These are phyloP conservation scores for Aix galericulata DNA, from an alignment of 2,113 vertebrate species.

Conservation along the genomic window DNA sequence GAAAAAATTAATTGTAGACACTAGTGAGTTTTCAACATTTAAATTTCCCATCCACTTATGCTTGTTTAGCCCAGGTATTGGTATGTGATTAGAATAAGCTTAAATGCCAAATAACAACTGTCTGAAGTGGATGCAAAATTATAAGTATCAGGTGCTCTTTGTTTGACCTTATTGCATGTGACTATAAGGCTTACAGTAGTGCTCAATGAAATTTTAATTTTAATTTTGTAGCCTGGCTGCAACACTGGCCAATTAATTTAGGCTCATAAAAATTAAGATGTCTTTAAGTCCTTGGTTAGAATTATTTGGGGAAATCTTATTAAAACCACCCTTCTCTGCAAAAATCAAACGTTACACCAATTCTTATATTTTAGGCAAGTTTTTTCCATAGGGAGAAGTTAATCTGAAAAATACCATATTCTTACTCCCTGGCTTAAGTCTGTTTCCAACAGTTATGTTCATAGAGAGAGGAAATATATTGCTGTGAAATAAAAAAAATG, in stretches of 20 bases:
- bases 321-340: constrained; percentile 1
- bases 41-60: neutral
- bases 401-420: neutral
- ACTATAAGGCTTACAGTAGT: neutral
- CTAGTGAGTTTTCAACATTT: neutral
- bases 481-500: neutral
- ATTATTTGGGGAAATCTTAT: constrained; percentile 16
- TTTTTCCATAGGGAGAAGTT: neutral
- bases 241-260: constrained; percentile 30
- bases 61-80: neutral
- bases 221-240: constrained; percentile 5
- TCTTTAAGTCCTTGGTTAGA: constrained; percentile 20
- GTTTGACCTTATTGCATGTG: neutral
- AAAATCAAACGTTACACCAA: neutral
- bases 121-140: neutral
- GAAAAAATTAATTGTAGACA: neutral
- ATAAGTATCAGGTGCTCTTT: neutral
- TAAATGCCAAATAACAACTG: neutral
- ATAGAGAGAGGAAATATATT: neutral
- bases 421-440: neutral
- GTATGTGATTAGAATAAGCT: neutral
- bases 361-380: neutral
- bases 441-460: neutral
- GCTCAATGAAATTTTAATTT: constrained; percentile 24
- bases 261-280: constrained; percentile 35